Percentiles rank a stretch among this genome's conserved stretches.
Evolutionary conservation across 2,797 vertebrate species (phyloP).

Genomic region (Paramormyrops hopkinsi): DNA sequence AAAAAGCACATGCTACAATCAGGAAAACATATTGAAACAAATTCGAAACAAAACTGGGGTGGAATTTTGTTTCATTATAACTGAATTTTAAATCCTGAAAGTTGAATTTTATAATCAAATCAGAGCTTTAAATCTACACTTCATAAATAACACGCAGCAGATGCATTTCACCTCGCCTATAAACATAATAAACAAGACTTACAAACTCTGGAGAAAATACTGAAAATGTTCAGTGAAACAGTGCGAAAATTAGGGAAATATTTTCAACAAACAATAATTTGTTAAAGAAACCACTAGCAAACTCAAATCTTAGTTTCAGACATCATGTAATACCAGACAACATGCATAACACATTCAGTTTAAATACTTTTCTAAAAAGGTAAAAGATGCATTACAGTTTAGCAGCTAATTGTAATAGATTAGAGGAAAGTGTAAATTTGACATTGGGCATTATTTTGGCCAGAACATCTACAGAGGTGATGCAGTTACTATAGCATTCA

Average conservation of each 20-base stretch:
- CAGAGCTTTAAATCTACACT: not conserved
- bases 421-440: not conserved
- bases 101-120: not conserved
- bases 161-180: not conserved
- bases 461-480: not conserved
- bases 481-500: not conserved
- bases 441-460: not conserved
- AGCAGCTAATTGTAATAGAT: not conserved
- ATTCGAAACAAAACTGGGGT: not conserved
- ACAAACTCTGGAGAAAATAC: not conserved
- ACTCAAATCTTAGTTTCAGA: not conserved
- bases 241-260: not conserved
- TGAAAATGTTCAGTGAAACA: not conserved
- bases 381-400: not conserved
- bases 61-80: not conserved
- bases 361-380: not conserved
- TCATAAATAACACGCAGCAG: not conserved
- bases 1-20: not conserved
- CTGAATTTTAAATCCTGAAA: not conserved
- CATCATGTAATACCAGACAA: not conserved
- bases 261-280: not conserved
- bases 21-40: not conserved
- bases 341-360: not conserved
- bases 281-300: not conserved
- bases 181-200: not conserved